These are phyloP conservation scores for Orthonevra nobilis DNA, from an alignment of 2,888 invertebrate species.

Conservation along the genomic window DNA sequence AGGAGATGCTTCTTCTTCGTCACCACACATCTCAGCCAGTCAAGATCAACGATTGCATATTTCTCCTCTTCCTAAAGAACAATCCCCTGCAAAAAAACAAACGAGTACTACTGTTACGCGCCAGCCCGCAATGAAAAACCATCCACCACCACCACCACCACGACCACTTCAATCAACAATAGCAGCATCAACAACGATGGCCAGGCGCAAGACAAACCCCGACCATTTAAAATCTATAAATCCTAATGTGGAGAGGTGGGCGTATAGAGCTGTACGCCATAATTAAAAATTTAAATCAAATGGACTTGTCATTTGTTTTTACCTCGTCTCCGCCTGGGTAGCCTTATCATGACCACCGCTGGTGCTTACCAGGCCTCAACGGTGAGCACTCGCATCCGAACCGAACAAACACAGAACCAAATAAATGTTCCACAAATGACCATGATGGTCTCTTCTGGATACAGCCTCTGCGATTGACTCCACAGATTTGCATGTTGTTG, in stretches of 20 bases:
- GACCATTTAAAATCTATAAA: slow-evolving; percentile 72
- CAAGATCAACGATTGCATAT: slow-evolving; percentile 59
- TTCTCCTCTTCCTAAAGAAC: slow-evolving; percentile 12
- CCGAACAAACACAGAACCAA: slow-evolving; percentile 47
- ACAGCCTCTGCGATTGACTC: slow-evolving; percentile 56
- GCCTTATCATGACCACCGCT: slow-evolving; percentile 69
- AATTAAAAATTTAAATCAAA: slow-evolving; percentile 74
- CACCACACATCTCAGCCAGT: slow-evolving; percentile 42
- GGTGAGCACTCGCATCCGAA: slow-evolving; percentile 51
- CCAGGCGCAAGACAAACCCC: slow-evolving; percentile 60
- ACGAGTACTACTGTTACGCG: slow-evolving; percentile 47
- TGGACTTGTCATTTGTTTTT: slow-evolving; percentile 74
- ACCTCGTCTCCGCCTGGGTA: slow-evolving; percentile 54
- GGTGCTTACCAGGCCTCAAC: slow-evolving; percentile 57
- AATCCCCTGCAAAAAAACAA: slow-evolving; percentile 15
- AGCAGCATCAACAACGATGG: slow-evolving; percentile 32
- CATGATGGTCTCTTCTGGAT: slow-evolving; percentile 48
- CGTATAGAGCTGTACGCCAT: slow-evolving; percentile 73
- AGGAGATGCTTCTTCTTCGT: slow-evolving; percentile 63
- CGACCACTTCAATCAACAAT: slow-evolving; percentile 25
- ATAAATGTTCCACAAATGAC: slow-evolving; percentile 70
- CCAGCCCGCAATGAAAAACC: slow-evolving; percentile 6
- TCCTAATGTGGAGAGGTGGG: slow-evolving; percentile 73
- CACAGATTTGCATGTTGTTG: slow-evolving; percentile 65
- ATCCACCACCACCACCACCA: slow-evolving; percentile 26